Evolutionary conservation across 2,113 vertebrate genomes (phyloP).

Genomic region (Corythornis vintsioides): DNA sequence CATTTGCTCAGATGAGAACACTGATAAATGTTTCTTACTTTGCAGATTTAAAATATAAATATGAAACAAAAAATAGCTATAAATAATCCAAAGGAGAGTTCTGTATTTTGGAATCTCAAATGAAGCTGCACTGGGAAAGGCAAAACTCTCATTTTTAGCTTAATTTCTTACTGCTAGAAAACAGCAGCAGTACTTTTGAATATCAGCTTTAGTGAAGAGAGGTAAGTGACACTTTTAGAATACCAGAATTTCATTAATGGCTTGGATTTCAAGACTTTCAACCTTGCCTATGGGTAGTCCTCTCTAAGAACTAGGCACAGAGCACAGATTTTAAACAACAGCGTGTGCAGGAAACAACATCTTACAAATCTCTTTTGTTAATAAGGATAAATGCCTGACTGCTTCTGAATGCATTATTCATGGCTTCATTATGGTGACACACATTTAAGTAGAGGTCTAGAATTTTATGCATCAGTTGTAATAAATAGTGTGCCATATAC

Average conservation of each 20-base stretch:
- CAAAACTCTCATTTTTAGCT: not conserved
- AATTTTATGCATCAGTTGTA: not conserved
- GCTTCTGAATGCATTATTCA: not conserved
- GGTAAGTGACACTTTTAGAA: not conserved
- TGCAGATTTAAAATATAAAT: not conserved
- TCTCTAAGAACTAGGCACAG: not conserved
- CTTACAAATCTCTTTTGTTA: not conserved
- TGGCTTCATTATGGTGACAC: not conserved
- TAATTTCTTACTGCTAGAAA: not conserved
- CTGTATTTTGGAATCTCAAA: not conserved
- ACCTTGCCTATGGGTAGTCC: not conserved
- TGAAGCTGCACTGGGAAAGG: not conserved
- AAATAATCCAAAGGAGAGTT: not conserved
- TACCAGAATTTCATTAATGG: not conserved
- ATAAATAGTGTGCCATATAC: not conserved
- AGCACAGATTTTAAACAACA: not conserved
- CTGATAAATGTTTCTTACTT: not conserved
- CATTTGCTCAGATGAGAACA: not conserved
- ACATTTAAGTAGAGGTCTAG: not conserved
- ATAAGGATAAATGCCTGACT: not conserved
- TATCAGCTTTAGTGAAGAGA: not conserved
- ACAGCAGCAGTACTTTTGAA: not conserved
- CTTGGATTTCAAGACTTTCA: not conserved
- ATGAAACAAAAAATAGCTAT: not conserved
- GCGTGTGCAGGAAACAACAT: not conserved